These are phyloP conservation scores for Acipenser oxyrinchus DNA, from an alignment of 2,797 vertebrate genomes.

Conservation along the genomic window DNA sequence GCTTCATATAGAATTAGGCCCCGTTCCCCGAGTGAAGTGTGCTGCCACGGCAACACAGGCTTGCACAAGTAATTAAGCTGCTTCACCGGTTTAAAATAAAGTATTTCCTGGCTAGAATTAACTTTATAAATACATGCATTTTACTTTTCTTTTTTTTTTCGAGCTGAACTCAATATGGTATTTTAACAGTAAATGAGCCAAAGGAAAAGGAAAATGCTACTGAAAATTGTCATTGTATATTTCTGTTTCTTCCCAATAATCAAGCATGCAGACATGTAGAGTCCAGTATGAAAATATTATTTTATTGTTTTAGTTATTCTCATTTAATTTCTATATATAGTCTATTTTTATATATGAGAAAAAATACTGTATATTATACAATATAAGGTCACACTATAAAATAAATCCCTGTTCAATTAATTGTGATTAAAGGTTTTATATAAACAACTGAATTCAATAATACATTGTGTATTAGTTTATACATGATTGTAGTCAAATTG, in stretches of 20 bases:
- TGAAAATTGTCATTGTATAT: conserved; percentile 46
- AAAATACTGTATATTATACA: conserved; percentile 46
- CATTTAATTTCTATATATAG: conserved; percentile 43
- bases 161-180: conserved; percentile 31
- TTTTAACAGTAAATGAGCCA: conserved; percentile 46
- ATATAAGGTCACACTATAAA: conserved; percentile 19
- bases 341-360: conserved; percentile 37
- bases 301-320: conserved; percentile 55
- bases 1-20: conserved; percentile 49
- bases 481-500: not conserved
- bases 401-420: not conserved
- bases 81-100: conserved; percentile 27
- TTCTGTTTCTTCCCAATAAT: conserved; percentile 45
- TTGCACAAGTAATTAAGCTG: conserved; percentile 22
- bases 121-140: conserved; percentile 18
- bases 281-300: conserved; percentile 49
- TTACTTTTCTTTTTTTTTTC: conserved; percentile 18
- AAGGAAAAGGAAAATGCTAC: conserved; percentile 41
- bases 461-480: not conserved
- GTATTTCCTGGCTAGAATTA: conserved; percentile 20
- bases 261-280: conserved; percentile 33
- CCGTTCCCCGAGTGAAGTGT: conserved; percentile 31
- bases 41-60: conserved; percentile 12
- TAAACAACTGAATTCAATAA: not conserved
- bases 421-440: not conserved